A percentile compares a stretch with the other conserved stretches of the same genome.
Evolutionary conservation across 2,797 vertebrate genomes (phyloP).

Genomic region (Selene dorsalis): DNA sequence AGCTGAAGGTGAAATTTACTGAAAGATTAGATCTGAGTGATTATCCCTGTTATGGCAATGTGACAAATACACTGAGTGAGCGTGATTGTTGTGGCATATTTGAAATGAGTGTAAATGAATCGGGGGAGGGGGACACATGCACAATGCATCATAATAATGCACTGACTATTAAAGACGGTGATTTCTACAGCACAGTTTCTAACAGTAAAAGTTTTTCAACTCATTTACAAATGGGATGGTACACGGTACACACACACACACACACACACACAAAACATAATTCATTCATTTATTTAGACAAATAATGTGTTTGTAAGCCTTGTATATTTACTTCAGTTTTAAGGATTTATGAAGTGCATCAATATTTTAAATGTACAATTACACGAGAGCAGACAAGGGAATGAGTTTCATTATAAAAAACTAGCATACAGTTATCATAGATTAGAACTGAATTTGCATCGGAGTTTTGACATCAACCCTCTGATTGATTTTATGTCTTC

Average conservation of each 20-base stretch:
- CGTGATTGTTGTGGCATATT: conserved; percentile 41
- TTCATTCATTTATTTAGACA: background rate
- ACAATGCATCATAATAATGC: conserved; percentile 1
- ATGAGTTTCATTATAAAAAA: background rate
- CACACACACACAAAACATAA: too few species aligned
- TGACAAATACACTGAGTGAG: conserved; percentile 35
- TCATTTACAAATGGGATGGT: conserved; percentile 1
- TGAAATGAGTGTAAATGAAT: conserved; percentile 31
- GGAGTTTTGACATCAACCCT: background rate
- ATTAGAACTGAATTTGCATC: background rate
- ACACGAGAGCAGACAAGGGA: background rate
- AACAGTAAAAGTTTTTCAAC: conserved; percentile 6
- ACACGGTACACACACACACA: background rate
- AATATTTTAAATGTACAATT: background rate
- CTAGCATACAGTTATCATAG: background rate
- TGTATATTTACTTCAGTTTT: background rate
- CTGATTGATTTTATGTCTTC: background rate
- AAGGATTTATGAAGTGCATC: background rate
- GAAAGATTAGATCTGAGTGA: conserved; percentile 57
- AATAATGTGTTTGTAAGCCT: background rate
- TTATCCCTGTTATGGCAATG: conserved; percentile 43
- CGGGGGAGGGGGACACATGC: conserved; percentile 15
- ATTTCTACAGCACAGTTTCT: too few species aligned
- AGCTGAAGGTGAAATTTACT: conserved; percentile 67
- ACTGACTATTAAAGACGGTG: background rate